Percentiles rank a stretch among this genome's conserved stretches.
Evolutionary conservation across 2,797 vertebrate genomes (phyloP).

Genomic region (Manis javanica): DNA sequence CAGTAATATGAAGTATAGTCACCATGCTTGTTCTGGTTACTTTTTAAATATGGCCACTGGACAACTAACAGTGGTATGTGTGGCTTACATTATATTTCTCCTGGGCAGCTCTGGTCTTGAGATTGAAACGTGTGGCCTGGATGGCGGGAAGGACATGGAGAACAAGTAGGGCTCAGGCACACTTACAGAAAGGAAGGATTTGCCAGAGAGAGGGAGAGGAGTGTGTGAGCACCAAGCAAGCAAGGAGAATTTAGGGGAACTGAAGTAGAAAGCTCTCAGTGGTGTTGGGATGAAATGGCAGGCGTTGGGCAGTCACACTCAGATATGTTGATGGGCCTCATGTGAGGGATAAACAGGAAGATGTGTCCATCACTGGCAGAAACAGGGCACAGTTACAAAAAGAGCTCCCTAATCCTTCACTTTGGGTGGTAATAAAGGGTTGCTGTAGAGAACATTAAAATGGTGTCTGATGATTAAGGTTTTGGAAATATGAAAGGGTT

Average conservation of each 20-base stretch:
- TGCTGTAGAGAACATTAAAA: conserved; percentile 30
- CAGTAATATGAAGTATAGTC: not conserved
- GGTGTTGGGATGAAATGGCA: not conserved
- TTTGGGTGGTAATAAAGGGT: not conserved
- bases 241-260: not conserved
- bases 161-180: not conserved
- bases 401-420: not conserved
- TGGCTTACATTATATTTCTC: not conserved
- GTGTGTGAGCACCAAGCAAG: not conserved
- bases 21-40: not conserved
- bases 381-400: not conserved
- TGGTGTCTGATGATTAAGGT: not conserved
- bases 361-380: not conserved
- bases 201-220: not conserved
- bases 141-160: not conserved
- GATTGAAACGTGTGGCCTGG: not conserved
- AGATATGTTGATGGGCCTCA: not conserved
- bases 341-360: not conserved
- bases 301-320: not conserved
- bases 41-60: not conserved
- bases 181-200: not conserved
- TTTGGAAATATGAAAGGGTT: not conserved
- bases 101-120: not conserved
- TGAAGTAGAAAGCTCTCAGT: not conserved
- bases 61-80: not conserved